Base-by-base conservation (phyloP, 2,888 invertebrate species). In the Volucella zonaria region DNA sequence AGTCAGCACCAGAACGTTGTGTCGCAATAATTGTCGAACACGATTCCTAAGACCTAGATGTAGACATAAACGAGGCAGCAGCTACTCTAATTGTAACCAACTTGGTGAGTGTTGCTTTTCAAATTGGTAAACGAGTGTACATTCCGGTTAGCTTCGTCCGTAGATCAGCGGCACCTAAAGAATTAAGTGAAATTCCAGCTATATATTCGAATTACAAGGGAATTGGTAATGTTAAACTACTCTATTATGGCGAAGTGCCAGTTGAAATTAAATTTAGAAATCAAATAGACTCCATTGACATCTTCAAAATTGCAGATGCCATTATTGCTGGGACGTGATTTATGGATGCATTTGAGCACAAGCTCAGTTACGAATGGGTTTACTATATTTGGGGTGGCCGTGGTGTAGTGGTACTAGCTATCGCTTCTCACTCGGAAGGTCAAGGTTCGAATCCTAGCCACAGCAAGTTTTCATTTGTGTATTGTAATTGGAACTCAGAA, bases 51-150 rank as follows among this genome's bases (percentile, higher is more conserved):
- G 43, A 73, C 23, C 23, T 23, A 23, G 23, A 23, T 23, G 23
- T 23, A 11, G 61, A 49, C 40, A 42, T 70, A 43, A 43, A 45
- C 10, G 14, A 47, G 43, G 4, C 14, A 23, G 42, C 71, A 42
- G 62, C 40, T 38, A 68, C 52, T 62, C 56, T 79, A 15, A 23
- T 3, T 23, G 3, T 3, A 23, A 23, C 3, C 1, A 71, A 79
- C 56, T 67, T 71, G 70, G 79, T 80, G 71, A 67, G 79, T 77
- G 45, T 79, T 62, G 66, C 74, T 42, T 85, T 80, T 64, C 54
- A 59, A n/a, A 31, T 54, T 56, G 23, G 61, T 59, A 58, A 45
- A 56, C 42, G 75, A 18, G 61, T 64, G 61, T 10, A 54, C 51
- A 38, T 49, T 80, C 62, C 64, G n/a, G 71, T 67, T 83, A 79